These are phyloP conservation scores for Drosophila pachea DNA, from an alignment of 1,140 invertebrate genomes.

Conservation along the genomic window DNA sequence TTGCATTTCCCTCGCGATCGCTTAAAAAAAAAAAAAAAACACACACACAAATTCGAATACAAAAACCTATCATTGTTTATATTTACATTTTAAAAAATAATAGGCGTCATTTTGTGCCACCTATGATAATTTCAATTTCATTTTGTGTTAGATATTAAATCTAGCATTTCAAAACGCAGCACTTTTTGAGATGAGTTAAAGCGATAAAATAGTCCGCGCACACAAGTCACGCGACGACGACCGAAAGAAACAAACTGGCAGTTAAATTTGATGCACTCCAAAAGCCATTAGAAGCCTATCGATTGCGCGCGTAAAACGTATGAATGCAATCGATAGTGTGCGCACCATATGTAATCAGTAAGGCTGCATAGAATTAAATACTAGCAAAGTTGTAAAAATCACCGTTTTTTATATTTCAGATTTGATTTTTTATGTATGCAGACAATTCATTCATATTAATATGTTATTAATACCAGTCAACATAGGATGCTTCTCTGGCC, in stretches of 20 bases:
- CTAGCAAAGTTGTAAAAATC: neutral
- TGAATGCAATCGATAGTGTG: constrained; percentile 6
- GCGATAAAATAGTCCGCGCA: constrained; percentile 27
- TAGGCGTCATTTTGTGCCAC: too few relatives aligned
- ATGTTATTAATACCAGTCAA: constrained; percentile 33
- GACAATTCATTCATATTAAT: constrained; percentile 20
- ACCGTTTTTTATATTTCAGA: neutral
- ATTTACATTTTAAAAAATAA: too few relatives aligned
- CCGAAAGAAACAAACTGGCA: constrained; percentile 36
- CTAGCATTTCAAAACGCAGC: neutral
- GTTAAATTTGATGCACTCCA: constrained; percentile 30
- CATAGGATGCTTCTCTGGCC: constrained; percentile 31
- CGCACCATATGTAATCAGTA: neutral
- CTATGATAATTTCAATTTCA: too few relatives aligned
- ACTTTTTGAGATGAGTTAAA: constrained; percentile 9
- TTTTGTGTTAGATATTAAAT: neutral
- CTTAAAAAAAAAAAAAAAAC: neutral
- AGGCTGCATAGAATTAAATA: neutral
- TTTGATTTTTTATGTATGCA: neutral
- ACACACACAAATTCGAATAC: too few relatives aligned
- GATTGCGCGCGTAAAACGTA: neutral
- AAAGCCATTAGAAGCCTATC: constrained; percentile 8
- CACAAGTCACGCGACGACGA: constrained; percentile 32
- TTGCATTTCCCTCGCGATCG: constrained; percentile 16
- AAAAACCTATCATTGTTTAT: too few relatives aligned